phyloP scores from a whole-genome alignment of 2,113 vertebrate genomes.

The Phoenicopterus ruber region DNA sequence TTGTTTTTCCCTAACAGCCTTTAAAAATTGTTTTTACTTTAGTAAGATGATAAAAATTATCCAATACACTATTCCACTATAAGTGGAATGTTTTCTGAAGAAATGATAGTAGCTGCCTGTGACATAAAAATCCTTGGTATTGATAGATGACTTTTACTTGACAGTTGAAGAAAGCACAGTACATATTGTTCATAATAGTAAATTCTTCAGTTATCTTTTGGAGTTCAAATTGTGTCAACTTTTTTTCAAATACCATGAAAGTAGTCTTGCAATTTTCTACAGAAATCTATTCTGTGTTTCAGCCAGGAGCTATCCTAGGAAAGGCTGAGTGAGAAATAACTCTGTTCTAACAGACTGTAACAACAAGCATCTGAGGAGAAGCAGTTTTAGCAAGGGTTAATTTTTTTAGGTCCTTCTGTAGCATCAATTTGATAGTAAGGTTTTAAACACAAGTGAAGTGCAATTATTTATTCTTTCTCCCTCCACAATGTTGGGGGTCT shows the following conservation, averaged over 20 bases:
- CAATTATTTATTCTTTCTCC: not conserved
- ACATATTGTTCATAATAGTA: not conserved
- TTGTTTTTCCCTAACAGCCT: rapidly evolving
- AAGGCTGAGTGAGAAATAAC: not conserved
- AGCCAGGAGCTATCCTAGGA: not conserved
- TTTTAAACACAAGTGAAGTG: not conserved
- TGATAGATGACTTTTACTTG: not conserved
- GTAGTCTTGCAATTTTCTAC: not conserved
- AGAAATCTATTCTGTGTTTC: not conserved
- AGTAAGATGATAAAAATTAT: not conserved
- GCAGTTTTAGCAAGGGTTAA: not conserved
- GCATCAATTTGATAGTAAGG: not conserved
- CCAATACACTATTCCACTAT: not conserved
- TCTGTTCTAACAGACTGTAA: not conserved
- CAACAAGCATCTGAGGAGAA: not conserved
- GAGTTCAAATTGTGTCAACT: not conserved
- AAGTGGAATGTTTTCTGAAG: not conserved
- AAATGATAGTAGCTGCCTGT: not conserved
- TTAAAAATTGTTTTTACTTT: not conserved
- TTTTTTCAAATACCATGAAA: not conserved
- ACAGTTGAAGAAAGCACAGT: not conserved
- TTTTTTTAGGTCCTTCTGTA: not conserved
- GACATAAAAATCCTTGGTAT: not conserved
- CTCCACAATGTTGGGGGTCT: not conserved
- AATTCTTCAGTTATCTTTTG: not conserved